These are phyloP conservation scores for Sclerurus mexicanus DNA, from an alignment of 2,113 vertebrate species.

Conservation along the genomic window DNA sequence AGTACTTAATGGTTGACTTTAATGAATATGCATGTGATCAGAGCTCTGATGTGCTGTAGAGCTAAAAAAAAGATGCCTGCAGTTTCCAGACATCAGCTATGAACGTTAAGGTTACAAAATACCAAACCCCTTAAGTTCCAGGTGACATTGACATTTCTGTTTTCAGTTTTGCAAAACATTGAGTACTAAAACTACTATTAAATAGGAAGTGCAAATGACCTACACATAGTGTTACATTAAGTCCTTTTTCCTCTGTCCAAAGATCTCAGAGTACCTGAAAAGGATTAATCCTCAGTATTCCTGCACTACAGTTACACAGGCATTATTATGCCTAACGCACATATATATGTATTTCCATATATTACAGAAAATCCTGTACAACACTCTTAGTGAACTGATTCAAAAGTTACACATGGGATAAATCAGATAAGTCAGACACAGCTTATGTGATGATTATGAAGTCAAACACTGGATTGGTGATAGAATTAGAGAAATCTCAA, in stretches of 20 bases:
- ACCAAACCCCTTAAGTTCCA: neutral
- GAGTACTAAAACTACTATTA: neutral
- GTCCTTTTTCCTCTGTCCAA: neutral
- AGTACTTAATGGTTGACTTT: neutral
- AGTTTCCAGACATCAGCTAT: neutral
- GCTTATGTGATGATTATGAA: neutral
- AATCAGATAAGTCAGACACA: neutral
- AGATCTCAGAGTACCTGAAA: neutral
- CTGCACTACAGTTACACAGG: neutral
- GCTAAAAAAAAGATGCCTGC: neutral
- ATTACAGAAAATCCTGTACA: neutral
- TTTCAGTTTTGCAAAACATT: neutral
- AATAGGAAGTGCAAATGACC: neutral
- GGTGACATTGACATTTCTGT: neutral
- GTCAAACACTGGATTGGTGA: neutral
- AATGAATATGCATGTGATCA: neutral
- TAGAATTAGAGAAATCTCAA: neutral
- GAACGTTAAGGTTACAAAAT: neutral
- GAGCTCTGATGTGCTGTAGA: neutral
- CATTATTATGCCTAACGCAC: neutral
- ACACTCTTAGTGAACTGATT: neutral
- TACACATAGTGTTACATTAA: neutral
- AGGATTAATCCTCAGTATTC: neutral
- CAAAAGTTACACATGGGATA: neutral
- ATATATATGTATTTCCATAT: neutral